Percentiles rank a stretch among this genome's conserved stretches.
Evolutionary conservation across 1,140 invertebrate genomes (phyloP).

Genomic region (Paralvinella palmiformis): DNA sequence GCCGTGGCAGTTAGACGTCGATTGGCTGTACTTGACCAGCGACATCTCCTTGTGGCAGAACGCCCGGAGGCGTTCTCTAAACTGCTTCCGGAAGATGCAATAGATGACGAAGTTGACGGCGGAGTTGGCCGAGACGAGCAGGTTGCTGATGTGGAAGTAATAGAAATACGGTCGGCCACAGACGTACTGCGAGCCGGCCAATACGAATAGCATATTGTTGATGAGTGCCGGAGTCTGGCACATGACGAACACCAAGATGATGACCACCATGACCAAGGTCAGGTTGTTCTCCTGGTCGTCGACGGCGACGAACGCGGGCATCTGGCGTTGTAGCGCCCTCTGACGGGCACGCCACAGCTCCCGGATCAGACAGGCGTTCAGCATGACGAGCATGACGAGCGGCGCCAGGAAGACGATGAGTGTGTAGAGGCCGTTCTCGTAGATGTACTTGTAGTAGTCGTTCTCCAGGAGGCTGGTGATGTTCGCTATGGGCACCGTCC

Average conservation of each 20-base stretch:
- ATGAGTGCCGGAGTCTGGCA: conserved; percentile 15
- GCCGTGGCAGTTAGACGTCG: no score
- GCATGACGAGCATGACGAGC: conserved; percentile 10
- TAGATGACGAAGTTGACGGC: conserved; percentile 19
- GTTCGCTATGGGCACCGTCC: background rate
- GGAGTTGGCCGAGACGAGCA: conserved; percentile 15
- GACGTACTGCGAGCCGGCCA: background rate
- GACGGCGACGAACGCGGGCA: background rate
- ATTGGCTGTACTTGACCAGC: no score
- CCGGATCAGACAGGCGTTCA: conserved; percentile 8
- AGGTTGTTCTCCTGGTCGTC: conserved; percentile 16
- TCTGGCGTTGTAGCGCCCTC: background rate
- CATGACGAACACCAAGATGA: conserved; percentile 13
- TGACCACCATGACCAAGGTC: conserved; percentile 18
- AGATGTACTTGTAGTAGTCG: conserved; percentile 16
- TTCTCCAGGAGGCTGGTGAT: background rate
- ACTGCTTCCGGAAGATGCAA: conserved; percentile 20
- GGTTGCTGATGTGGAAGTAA: conserved; percentile 18
- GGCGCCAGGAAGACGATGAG: conserved; percentile 19
- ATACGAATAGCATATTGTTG: conserved; percentile 15
- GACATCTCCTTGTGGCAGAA: conserved; percentile 10
- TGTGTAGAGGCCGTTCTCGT: conserved; percentile 16
- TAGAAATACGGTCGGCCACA: conserved; percentile 16
- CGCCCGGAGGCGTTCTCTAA: conserved; percentile 3
- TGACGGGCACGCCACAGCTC: conserved; percentile 9